phyloP scores from a whole-genome alignment of 2,888 invertebrate genomes.

The Caenorhabditis sp. region DNA sequence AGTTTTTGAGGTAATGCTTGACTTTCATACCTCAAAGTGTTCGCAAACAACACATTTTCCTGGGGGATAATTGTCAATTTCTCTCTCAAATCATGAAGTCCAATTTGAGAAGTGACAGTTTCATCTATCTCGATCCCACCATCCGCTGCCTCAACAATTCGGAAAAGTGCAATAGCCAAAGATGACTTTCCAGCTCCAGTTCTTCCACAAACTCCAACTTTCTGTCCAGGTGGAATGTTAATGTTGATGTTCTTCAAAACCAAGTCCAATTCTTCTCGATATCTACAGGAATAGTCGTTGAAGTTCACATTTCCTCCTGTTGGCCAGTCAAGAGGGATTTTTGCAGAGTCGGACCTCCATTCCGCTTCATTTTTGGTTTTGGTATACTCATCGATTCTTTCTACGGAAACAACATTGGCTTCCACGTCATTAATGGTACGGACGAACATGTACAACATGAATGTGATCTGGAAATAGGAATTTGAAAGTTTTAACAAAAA shows the following conservation, averaged over 20 bases:
- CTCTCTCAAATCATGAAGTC: conserved; percentile 91
- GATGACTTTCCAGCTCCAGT: conserved; percentile 83
- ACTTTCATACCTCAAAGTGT: conserved; percentile 45
- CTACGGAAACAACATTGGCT: conserved; percentile 97
- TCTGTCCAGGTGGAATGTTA: conserved; percentile 86
- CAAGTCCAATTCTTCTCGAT: conserved; percentile 88
- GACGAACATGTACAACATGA: conserved; percentile 96
- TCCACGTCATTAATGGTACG: conserved; percentile 97
- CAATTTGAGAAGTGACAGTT: conserved; percentile 85
- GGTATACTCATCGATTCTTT: conserved; percentile 86
- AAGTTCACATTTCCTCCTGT: conserved; percentile 65
- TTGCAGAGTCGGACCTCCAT: conserved; percentile 57
- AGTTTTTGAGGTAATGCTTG: background rate
- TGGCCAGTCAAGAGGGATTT: conserved; percentile 68
- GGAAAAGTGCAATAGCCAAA: conserved; percentile 81
- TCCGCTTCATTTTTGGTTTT: conserved; percentile 75
- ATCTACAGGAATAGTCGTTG: conserved; percentile 83
- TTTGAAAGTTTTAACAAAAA: background rate
- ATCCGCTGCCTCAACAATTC: conserved; percentile 80
- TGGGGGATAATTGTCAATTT: conserved; percentile 89
- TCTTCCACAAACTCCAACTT: conserved; percentile 85
- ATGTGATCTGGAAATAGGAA: conserved; percentile 88
- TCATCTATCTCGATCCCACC: conserved; percentile 80
- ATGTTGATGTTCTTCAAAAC: conserved; percentile 85
- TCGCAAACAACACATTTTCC: conserved; percentile 63